A percentile compares a stretch with the other conserved stretches of the same genome.
Evolutionary conservation across 2,113 vertebrate genomes (phyloP).

Genomic region (Passer domesticus): DNA sequence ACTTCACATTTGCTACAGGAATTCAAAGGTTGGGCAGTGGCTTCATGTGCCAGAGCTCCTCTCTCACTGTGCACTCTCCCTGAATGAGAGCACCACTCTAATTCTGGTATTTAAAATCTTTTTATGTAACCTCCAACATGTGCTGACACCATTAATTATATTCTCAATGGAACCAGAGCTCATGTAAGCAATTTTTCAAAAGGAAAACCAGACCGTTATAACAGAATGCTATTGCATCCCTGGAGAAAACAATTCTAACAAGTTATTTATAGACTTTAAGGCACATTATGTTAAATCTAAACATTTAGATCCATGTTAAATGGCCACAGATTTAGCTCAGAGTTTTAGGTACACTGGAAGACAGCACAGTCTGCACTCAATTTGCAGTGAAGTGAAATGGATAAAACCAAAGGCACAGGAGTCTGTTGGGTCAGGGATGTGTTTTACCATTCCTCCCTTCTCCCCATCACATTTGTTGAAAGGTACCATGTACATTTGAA

Average conservation of each 20-base stretch:
- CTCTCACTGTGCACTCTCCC: not conserved
- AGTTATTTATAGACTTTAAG: not conserved
- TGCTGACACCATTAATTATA: not conserved
- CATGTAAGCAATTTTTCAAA: not conserved
- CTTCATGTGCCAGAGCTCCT: not conserved
- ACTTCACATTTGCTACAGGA: not conserved
- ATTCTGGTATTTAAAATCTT: not conserved
- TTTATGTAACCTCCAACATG: not conserved
- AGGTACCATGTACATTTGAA: not conserved
- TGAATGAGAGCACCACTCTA: not conserved
- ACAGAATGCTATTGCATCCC: not conserved
- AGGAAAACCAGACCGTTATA: not conserved
- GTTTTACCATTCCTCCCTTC: not conserved
- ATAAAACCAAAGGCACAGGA: not conserved
- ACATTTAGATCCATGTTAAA: not conserved
- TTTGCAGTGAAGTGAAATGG: not conserved
- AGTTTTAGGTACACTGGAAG: not conserved
- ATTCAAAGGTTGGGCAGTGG: not conserved
- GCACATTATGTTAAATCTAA: not conserved
- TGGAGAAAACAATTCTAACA: not conserved
- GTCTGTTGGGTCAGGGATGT: not conserved
- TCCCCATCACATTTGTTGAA: not conserved
- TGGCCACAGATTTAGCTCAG: not conserved
- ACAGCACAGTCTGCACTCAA: not conserved
- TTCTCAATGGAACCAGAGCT: not conserved